phyloP scores from a whole-genome alignment of 2,113 vertebrate genomes.

The Otolemur garnettii region DNA sequence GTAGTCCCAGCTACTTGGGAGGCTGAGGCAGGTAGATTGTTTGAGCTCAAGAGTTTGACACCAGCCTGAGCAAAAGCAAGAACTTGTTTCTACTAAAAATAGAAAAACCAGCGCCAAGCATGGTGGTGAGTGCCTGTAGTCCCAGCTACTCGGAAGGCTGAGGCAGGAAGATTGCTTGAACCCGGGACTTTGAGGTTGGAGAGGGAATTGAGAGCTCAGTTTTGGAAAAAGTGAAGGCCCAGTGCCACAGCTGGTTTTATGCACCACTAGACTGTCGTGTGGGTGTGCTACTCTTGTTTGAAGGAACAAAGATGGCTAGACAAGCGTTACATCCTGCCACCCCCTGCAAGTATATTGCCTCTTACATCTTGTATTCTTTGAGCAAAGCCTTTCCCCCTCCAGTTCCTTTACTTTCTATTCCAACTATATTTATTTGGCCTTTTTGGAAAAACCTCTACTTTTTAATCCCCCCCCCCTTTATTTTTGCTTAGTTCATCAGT shows the following conservation, averaged over 20 bases:
- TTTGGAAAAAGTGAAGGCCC: not conserved
- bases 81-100: too few relatives aligned
- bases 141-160: too few relatives aligned
- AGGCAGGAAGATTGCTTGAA: too few relatives aligned
- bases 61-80: too few relatives aligned
- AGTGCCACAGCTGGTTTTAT: not conserved
- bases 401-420: not conserved
- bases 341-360: not conserved
- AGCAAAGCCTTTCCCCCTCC: not conserved
- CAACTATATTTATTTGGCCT: not conserved
- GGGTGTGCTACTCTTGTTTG: not conserved
- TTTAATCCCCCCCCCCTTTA: not conserved
- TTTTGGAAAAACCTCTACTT: not conserved
- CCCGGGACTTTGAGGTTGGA: too few relatives aligned
- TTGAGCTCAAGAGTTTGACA: too few relatives aligned
- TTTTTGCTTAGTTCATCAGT: not conserved
- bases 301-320: not conserved
- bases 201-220: not conserved
- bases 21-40: too few relatives aligned
- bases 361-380: not conserved
- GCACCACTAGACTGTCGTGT: not conserved
- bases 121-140: too few relatives aligned
- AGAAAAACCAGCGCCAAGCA: too few relatives aligned
- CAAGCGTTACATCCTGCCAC: not conserved
- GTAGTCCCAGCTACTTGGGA: too few relatives aligned